Base-by-base conservation (phyloP, 1,140 invertebrate genomes). In the Charaxes varanes region DNA sequence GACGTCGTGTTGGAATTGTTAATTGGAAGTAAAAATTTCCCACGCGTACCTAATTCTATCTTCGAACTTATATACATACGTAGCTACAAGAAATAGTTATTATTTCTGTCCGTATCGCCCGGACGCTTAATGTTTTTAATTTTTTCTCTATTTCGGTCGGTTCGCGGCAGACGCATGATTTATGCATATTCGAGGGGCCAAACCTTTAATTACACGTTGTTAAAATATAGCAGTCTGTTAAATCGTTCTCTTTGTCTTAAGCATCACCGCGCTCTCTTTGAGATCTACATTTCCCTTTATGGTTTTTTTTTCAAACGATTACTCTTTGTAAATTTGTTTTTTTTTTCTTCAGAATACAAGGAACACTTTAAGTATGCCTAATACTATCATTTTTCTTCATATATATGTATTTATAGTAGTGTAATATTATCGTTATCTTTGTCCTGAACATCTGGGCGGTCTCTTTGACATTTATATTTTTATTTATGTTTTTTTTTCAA, bases 211-310 rank as follows among this genome's bases (percentile, higher is more conserved):
- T 83, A 83, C 65, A 79, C 64, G 79, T 81, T 84, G 77, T 81
- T 84, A 84, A 84, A 80, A 81, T 81, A 84, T 84, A 78, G 74
- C 79, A 84, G 79, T 81, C 81, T 80, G 77, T 84, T 78, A 84
- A 77, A 81, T 74, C 67, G 67, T 78, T 73, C 54, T 33, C 80
- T 83, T 84, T 80, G 77, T 81, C 78, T 83, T 71, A 74, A 62
- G 57, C 59, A 63, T 63, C 62, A 54, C 68, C 70, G 65, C 63
- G 49, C 59, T 64, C 63, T 66, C 61, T 63, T 57, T 62, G 57
- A 41, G 55, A 63, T 58, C 57, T 60, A 60, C 53, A 49, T 65
- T 68, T 67, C 52, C 70, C 67, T 76, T 71, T 47, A 35, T n/a
- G n/a, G n/a, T n/a, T n/a, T n/a, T n/a, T n/a, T n/a, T n/a, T n/a